Conservation (phyloP, 2,888 invertebrate genomes). For the Drosophila incognita region DNA sequence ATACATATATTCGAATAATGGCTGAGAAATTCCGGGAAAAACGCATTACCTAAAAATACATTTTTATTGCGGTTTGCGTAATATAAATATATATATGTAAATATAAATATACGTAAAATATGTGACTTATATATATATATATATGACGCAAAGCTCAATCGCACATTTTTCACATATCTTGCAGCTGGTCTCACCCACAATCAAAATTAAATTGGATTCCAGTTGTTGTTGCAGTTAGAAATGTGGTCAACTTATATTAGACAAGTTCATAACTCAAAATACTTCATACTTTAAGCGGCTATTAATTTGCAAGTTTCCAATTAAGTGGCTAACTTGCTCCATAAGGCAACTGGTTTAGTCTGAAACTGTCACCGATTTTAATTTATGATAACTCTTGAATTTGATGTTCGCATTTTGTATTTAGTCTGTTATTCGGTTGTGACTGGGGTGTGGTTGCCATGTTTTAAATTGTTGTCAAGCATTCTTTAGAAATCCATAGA, state of each 20-base stretch:
- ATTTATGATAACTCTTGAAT: slow-evolving; percentile 62
- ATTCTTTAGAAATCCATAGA: slow-evolving; percentile 38
- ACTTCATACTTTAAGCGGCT: slow-evolving; percentile 63
- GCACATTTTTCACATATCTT: background rate
- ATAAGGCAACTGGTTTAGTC: slow-evolving; percentile 53
- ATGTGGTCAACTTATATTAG: slow-evolving; percentile 51
- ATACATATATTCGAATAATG: background rate
- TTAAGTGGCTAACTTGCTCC: slow-evolving; percentile 40
- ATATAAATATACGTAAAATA: too few relatives aligned
- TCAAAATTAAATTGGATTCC: background rate
- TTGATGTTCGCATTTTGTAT: slow-evolving; percentile 41
- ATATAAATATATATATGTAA: background rate
- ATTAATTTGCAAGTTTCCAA: slow-evolving; percentile 71
- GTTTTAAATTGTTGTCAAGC: background rate
- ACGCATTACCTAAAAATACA: rapidly evolving
- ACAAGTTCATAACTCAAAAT: slow-evolving; percentile 63
- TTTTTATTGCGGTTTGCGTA: background rate
- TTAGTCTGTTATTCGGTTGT: slow-evolving; percentile 17
- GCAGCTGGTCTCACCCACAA: slow-evolving; percentile 6
- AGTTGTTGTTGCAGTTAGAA: slow-evolving; percentile 2
- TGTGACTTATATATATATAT: too few relatives aligned
- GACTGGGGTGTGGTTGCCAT: slow-evolving; percentile 56
- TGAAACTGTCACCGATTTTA: slow-evolving; percentile 60
- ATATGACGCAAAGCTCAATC: too few relatives aligned
- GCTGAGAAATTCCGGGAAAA: background rate